Percentiles rank a stretch among this genome's conserved stretches.
Evolutionary conservation across 2,888 invertebrate species (phyloP).

Genomic region (Alentia gelatinosa): DNA sequence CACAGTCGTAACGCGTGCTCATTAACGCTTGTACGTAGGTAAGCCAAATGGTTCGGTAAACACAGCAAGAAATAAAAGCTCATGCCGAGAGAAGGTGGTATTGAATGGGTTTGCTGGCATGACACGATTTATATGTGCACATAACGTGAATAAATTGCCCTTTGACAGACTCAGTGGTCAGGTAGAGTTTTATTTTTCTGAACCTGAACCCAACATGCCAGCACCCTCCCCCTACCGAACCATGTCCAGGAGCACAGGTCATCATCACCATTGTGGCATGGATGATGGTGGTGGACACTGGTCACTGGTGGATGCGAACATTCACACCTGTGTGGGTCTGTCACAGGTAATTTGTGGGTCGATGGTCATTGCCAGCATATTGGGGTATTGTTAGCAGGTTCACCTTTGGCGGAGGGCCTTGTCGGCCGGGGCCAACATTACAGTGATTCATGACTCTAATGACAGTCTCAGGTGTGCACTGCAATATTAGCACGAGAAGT

Average conservation of each 20-base stretch:
- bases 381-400: background rate
- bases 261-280: background rate
- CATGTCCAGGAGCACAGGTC: background rate
- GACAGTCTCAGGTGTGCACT: background rate
- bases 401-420: background rate
- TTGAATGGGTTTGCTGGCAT: too few relatives aligned
- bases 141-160: too few relatives aligned
- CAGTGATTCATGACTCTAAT: background rate
- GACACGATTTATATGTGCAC: too few relatives aligned
- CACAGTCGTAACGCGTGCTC: too few relatives aligned
- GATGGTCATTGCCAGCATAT: background rate
- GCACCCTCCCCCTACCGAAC: background rate
- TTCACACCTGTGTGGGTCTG: conserved; percentile 7
- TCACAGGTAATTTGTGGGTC: background rate
- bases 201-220: background rate
- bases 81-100: too few relatives aligned
- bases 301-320: background rate
- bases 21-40: too few relatives aligned
- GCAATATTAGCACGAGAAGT: background rate
- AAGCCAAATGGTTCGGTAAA: too few relatives aligned
- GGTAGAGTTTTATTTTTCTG: too few relatives aligned
- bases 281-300: background rate
- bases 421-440: background rate
- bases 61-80: too few relatives aligned
- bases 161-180: too few relatives aligned